Base-by-base conservation (phyloP, 1,140 invertebrate genomes). In the Neodiprion pinetum region DNA sequence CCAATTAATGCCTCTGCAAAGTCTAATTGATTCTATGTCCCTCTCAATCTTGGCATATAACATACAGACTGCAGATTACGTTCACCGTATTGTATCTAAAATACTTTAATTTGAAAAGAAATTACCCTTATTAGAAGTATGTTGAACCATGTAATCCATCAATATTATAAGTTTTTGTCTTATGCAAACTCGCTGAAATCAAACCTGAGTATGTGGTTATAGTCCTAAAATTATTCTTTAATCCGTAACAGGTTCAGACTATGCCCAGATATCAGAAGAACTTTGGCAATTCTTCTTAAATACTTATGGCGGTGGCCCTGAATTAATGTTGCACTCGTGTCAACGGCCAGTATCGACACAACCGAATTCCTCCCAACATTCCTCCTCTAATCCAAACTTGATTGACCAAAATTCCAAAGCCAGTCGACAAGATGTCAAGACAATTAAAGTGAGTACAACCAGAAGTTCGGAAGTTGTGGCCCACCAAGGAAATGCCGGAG, bases 301-400 rank as follows among this genome's bases (percentile, higher is more conserved):
- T 68, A 95, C 95, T 14, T 97, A 98, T 82, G 94, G 95, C 40
- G 96, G 96, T 14, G 96, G 96, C 1, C 96, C 96, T 0, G 95
- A 96, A 83, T 88, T 97, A 66, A 81, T 91, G 74, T 79, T 92
- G 9, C 87, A 90, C 75, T 85, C 87, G 7, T 85, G 83, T 78
- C 87, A 86, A 78, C 82, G 88, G 69, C 78, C 83, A 12, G 74
- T 78, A 14, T 83, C 79, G 68, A 72, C 79, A 28, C 87, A 88
- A 75, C 83, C 86, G 47, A 87, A 81, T 78, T 78, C 82, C 80
- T 86, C 85, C 72, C 79, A 84, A 86, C 87, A 88, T 88, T 88
- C 87, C 85, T 80, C 82, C 28, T 85, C 86, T 50, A 87, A 82
- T 80, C 80, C 84, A 50, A 86, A 84, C 53, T 17, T 61, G 53